phyloP scores from a whole-genome alignment of 1,140 invertebrate species.

The Bombus confusus region DNA sequence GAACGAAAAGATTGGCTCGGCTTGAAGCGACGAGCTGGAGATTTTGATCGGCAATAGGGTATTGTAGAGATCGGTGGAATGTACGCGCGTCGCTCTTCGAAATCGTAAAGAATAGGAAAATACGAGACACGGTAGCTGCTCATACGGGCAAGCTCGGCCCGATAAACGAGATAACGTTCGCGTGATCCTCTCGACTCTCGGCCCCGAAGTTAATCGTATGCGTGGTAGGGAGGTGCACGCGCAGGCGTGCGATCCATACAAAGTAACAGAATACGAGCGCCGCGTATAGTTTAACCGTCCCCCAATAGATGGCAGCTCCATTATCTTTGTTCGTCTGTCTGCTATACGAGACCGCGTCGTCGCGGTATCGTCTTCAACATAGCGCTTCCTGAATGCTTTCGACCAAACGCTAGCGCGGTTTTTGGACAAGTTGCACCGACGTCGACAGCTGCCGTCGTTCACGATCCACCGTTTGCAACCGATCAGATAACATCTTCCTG shows the following conservation, averaged over 20 bases:
- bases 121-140: constrained; percentile 37
- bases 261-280: constrained; percentile 52
- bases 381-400: background rate
- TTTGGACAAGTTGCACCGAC: background rate
- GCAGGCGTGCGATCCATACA: constrained; percentile 52
- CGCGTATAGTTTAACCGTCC: constrained; percentile 72
- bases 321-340: constrained; percentile 75
- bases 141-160: constrained; percentile 43
- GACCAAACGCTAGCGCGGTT: background rate
- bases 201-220: constrained; percentile 52
- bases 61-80: background rate
- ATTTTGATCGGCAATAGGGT: constrained; percentile 13
- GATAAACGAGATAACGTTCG: constrained; percentile 61
- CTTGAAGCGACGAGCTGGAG: background rate
- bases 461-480: background rate
- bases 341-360: constrained; percentile 11
- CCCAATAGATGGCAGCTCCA: constrained; percentile 81
- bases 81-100: background rate
- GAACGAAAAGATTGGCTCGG: background rate
- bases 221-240: constrained; percentile 30
- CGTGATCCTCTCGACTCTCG: constrained; percentile 53
- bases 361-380: background rate
- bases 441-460: constrained; percentile 9
- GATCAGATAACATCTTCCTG: constrained; percentile 9
- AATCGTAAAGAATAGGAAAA: constrained; percentile 50